Evolutionary conservation across 2,113 vertebrate genomes (phyloP).

Genomic region (Megatriorchis doriae): DNA sequence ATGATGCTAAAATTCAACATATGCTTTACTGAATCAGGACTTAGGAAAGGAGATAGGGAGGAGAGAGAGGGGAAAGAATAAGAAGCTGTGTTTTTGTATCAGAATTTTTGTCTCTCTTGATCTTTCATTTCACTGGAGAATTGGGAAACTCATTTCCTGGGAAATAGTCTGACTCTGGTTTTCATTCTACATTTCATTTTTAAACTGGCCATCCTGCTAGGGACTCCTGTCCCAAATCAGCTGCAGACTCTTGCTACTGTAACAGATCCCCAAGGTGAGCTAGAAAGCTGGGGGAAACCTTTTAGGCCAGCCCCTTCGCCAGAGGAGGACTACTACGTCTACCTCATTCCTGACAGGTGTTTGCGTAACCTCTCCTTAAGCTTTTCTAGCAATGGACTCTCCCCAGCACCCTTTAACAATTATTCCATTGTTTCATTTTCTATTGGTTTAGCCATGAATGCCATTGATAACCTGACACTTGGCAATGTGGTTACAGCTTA

Average conservation of each 20-base stretch:
- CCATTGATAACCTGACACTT: not conserved
- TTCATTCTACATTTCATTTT: not conserved
- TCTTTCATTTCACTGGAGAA: not conserved
- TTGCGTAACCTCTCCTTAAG: not conserved
- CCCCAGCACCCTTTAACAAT: not conserved
- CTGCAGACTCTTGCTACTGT: not conserved
- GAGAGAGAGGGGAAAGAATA: not conserved
- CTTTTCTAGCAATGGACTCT: not conserved
- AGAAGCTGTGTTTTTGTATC: not conserved
- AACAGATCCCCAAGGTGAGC: not conserved
- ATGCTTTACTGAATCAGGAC: not conserved
- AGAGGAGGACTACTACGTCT: not conserved
- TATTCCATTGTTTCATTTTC: not conserved
- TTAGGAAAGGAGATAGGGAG: not conserved
- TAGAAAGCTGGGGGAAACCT: not conserved
- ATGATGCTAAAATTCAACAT: not conserved
- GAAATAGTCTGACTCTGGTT: not conserved
- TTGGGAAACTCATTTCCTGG: not conserved
- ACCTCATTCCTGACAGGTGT: not conserved
- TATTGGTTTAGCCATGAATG: not conserved
- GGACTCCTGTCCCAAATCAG: not conserved
- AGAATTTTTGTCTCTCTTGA: not conserved
- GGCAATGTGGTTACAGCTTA: not conserved
- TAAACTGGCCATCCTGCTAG: not conserved
- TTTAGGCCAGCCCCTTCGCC: not conserved